Evolutionary conservation across 2,888 invertebrate genomes (phyloP).

Genomic region (Plagodis pulveraria): DNA sequence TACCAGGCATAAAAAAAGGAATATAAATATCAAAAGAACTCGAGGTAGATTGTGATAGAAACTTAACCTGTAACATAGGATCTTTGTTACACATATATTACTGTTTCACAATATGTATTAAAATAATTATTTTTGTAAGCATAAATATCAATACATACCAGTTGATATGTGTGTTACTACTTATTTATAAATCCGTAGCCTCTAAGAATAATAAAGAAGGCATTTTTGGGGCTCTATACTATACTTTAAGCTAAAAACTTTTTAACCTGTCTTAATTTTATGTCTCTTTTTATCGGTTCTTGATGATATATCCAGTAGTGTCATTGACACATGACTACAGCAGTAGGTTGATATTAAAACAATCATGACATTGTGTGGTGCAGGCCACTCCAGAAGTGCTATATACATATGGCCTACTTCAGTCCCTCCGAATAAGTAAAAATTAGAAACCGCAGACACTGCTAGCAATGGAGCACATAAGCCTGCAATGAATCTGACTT

Average conservation of each 20-base stretch:
- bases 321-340: slow-evolving; percentile 78
- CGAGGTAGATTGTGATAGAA: too few species aligned
- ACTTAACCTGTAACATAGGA: too few species aligned
- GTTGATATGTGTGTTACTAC: too few species aligned
- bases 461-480: slow-evolving; percentile 90
- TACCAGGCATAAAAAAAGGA: too few species aligned
- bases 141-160: too few species aligned
- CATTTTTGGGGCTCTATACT: too few species aligned
- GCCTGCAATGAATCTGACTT: slow-evolving; percentile 87
- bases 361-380: slow-evolving; percentile 59
- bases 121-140: too few species aligned
- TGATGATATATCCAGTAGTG: slow-evolving; percentile 66
- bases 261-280: slow-evolving; percentile 38
- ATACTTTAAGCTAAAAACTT: not conserved
- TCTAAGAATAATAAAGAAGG: too few species aligned
- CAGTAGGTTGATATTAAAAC: slow-evolving; percentile 67
- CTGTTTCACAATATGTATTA: too few species aligned
- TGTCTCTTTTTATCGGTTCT: slow-evolving; percentile 55
- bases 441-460: slow-evolving; percentile 93
- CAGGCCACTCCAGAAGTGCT: slow-evolving; percentile 78
- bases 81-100: too few species aligned
- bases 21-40: too few species aligned
- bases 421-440: slow-evolving; percentile 93
- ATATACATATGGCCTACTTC: slow-evolving; percentile 90
- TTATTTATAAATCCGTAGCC: too few species aligned